Evolutionary conservation across 2,888 invertebrate species (phyloP).

Genomic region (Limnephilus lunatus): DNA sequence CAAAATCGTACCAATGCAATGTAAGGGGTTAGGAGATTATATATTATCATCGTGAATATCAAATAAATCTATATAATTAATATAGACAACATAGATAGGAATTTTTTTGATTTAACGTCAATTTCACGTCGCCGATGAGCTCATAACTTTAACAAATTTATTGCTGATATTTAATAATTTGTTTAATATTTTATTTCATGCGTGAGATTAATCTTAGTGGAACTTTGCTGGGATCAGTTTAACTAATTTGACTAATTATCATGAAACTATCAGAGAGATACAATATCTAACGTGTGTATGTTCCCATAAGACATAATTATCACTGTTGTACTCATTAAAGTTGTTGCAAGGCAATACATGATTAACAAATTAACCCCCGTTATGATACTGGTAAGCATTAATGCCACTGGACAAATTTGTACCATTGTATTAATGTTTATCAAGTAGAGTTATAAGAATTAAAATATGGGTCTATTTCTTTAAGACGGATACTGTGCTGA

Average conservation of each 20-base stretch:
- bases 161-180: neutral
- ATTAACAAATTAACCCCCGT: neutral
- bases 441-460: neutral
- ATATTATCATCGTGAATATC: neutral
- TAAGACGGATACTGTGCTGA: neutral
- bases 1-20: neutral
- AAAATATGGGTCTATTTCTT: neutral
- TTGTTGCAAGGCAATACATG: neutral
- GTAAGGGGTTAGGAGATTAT: neutral
- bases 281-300: neutral
- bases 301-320: neutral
- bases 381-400: neutral
- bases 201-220: conserved; percentile 2
- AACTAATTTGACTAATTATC: neutral
- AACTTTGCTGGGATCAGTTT: neutral
- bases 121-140: neutral
- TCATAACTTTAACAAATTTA: neutral
- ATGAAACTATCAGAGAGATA: neutral
- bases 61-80: neutral
- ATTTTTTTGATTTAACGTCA: neutral
- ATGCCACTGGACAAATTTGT: neutral
- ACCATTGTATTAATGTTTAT: neutral
- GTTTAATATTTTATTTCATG: neutral
- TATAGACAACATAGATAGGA: neutral
- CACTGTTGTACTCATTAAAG: neutral